A percentile compares a stretch with the other conserved stretches of the same genome.
phyloP scores from a whole-genome alignment of 2,797 vertebrate species.

The Threskiornis aethiopicus region DNA sequence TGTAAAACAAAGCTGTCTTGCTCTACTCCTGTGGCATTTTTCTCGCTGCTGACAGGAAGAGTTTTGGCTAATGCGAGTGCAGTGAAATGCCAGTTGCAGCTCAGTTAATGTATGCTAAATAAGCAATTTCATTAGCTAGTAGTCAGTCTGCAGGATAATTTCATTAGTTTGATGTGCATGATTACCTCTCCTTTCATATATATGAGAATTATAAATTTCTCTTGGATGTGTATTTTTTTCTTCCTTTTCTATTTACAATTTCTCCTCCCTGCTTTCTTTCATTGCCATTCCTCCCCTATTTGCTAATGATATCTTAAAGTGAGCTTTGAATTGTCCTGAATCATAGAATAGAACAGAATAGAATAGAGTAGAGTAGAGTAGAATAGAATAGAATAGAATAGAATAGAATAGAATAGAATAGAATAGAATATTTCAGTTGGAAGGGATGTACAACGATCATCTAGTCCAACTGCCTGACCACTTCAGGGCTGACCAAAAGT shows the following conservation, averaged over 20 bases:
- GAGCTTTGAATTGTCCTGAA: not conserved
- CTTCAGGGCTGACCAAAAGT: not conserved
- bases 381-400: not conserved
- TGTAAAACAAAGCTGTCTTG: not conserved
- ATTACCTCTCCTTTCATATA: constrained; percentile 7
- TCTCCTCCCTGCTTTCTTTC: not conserved
- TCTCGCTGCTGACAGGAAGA: not conserved
- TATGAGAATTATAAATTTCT: not conserved
- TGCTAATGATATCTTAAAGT: not conserved
- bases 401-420: not conserved
- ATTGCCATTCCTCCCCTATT: not conserved
- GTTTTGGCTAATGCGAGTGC: not conserved
- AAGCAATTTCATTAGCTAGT: constrained; percentile 40
- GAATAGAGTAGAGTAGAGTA: not conserved
- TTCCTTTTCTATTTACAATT: not conserved
- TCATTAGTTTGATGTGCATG: not conserved
- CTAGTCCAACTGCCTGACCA: not conserved
- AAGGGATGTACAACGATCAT: not conserved
- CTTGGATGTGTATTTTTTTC: not conserved
- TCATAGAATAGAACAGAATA: not conserved
- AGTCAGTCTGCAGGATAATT: constrained; percentile 11
- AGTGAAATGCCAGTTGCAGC: not conserved
- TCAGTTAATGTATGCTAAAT: constrained; percentile 17
- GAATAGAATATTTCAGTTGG: not conserved
- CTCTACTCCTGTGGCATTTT: not conserved